Percentiles rank a stretch among this genome's conserved stretches.
These are phyloP conservation scores for Lates calcarifer DNA, from an alignment of 2,113 vertebrate species.

Conservation along the genomic window DNA sequence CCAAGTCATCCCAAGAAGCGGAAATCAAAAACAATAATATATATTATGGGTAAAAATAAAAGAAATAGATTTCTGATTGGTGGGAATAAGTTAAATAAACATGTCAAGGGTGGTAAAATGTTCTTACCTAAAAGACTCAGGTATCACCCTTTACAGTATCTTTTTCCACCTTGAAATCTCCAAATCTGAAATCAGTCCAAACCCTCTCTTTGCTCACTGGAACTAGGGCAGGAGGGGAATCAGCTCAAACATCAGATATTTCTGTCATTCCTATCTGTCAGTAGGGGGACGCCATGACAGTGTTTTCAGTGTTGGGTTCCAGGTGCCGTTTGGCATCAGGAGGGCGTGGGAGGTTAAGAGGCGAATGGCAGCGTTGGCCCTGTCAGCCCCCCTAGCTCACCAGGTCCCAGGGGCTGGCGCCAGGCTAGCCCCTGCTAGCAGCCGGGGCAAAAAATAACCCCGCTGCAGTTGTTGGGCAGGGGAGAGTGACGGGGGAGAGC, in stretches of 20 bases:
- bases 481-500: conserved; percentile 83
- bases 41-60: no score
- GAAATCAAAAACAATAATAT: neutral
- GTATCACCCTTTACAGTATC: neutral
- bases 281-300: conserved; percentile 30
- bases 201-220: conserved; percentile 16
- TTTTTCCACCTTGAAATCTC: neutral
- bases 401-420: conserved; percentile 83
- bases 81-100: neutral
- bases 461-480: conserved; percentile 83
- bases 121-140: neutral
- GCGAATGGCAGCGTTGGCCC: conserved; percentile 74
- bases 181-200: neutral
- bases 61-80: neutral
- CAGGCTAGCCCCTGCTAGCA: conserved; percentile 78
- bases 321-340: conserved; percentile 63
- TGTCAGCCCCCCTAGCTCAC: conserved; percentile 69
- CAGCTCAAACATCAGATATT: conserved; percentile 1
- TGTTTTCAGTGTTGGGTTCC: conserved; percentile 76
- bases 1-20: neutral
- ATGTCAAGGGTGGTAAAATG: neutral
- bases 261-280: conserved; percentile 38
- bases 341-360: conserved; percentile 75
- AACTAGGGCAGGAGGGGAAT: neutral
- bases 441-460: conserved; percentile 84